Evolutionary conservation across 2,797 vertebrate genomes (phyloP).

Genomic region (Urophycis tenuis): DNA sequence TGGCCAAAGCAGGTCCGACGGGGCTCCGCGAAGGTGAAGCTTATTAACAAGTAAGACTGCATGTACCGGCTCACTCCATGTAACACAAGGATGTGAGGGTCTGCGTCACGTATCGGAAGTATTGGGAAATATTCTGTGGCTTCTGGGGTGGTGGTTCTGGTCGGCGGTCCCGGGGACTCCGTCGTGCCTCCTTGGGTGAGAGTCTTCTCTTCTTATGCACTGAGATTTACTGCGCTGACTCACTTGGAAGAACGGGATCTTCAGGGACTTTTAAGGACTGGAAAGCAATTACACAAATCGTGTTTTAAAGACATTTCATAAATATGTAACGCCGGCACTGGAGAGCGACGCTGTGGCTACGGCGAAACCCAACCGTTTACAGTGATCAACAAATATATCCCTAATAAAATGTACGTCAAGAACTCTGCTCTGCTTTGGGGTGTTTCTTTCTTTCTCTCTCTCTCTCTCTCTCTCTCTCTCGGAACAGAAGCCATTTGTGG

Average conservation of each 20-base stretch:
- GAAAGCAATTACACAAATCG: background rate
- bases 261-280: constrained; percentile 10
- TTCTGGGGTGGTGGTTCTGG: background rate
- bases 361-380: constrained; percentile 1
- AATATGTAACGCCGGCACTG: background rate
- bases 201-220: constrained; percentile 7
- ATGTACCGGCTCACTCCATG: background rate
- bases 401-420: constrained; percentile 3
- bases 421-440: too few species aligned
- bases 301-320: background rate
- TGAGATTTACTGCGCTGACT: background rate
- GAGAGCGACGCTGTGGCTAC: constrained; percentile 6
- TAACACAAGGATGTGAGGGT: too few species aligned
- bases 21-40: too few species aligned
- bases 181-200: constrained; percentile 20
- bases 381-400: background rate
- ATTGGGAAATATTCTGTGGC: too few species aligned
- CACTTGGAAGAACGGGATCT: constrained; percentile 5
- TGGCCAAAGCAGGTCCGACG: background rate
- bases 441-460: too few species aligned
- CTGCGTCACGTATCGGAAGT: too few species aligned
- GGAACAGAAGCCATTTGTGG: background rate
- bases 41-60: background rate
- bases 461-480: too few species aligned
- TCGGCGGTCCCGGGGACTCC: constrained; percentile 4